Base-by-base conservation (phyloP, 2,797 vertebrate genomes). In the Brotula barbata region DNA sequence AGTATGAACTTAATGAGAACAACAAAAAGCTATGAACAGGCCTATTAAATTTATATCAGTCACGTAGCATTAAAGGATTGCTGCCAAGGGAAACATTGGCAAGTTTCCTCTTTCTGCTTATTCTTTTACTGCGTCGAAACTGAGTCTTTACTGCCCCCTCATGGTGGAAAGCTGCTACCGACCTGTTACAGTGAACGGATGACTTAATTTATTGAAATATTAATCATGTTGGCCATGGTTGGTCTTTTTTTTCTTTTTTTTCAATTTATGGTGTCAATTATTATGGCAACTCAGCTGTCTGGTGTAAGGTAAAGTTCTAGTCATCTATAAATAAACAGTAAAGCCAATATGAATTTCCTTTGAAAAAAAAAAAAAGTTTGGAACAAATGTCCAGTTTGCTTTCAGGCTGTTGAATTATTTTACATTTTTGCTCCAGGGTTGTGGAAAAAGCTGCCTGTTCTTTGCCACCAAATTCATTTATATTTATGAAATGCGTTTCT, bases 131-230 rank as follows among this genome's bases (percentile, higher is more conserved):
- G 34, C 23, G 37, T 19, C 55, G 36, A 36, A 8, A 33, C 25
- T 69, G 34, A 59, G 33, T 19, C 68, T 72, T 60, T 2, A 75
- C 79, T 83, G 81, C 87, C 89, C 85, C 57, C 89, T 67, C 7
- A 13, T 88, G 90, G 87, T 58, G 1, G 59, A 60, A 46, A 5
- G 7, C 31, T 41, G 68, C 17, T 37, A 80, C 14, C 68, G 50
- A 52, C 22, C 17, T 63, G 20, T 21, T 9, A 2, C 45, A 15
- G 4, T 5, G 9, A 1, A 0, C 4, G 0, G 1, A 7, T 22
- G 47, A 33, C 31, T 33, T 6, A 6, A 33, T 33, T 33, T 2
- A 7, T 33, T 33, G 31, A n/a, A n/a, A n/a, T n/a, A n/a, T n/a
- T n/a, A n/a, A n/a, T n/a, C n/a, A n/a, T n/a, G n/a, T n/a, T n/a